A percentile compares a stretch with the other conserved stretches of the same genome.
These are phyloP conservation scores for Geopemphigus sp. DNA, from an alignment of 1,140 invertebrate genomes.

Conservation along the genomic window DNA sequence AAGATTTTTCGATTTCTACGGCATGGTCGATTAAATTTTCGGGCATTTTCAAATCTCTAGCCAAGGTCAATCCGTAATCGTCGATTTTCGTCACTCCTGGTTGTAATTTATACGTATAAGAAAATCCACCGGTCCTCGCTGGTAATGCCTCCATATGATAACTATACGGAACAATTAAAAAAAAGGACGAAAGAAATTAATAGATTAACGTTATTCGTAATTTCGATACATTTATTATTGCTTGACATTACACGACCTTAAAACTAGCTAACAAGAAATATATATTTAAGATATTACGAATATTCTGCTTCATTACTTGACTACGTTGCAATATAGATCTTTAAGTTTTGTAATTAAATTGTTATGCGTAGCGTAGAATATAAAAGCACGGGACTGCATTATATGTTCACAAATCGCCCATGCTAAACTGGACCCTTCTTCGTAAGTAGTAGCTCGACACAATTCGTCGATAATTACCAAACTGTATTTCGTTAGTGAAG, in stretches of 20 bases:
- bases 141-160: constrained; percentile 56
- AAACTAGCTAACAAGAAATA: no score
- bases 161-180: constrained; percentile 52
- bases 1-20: constrained; percentile 18
- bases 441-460: constrained; percentile 71
- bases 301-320: constrained; percentile 63
- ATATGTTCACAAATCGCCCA: constrained; percentile 79
- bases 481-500: constrained; percentile 68
- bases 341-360: constrained; percentile 69
- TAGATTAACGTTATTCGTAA: no score
- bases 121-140: constrained; percentile 50
- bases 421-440: constrained; percentile 79
- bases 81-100: constrained; percentile 55
- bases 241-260: no score
- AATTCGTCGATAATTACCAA: constrained; percentile 86
- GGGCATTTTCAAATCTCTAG: constrained; percentile 54
- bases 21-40: constrained; percentile 51
- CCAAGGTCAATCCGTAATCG: constrained; percentile 59
- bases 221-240: no score
- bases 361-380: constrained; percentile 83
- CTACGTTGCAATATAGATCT: constrained; percentile 72
- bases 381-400: constrained; percentile 67
- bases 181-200: no score
- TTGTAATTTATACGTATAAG: constrained; percentile 58
- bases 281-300: no score